Conservation (phyloP, 2,888 invertebrate species). For the Papilio elwesi region DNA sequence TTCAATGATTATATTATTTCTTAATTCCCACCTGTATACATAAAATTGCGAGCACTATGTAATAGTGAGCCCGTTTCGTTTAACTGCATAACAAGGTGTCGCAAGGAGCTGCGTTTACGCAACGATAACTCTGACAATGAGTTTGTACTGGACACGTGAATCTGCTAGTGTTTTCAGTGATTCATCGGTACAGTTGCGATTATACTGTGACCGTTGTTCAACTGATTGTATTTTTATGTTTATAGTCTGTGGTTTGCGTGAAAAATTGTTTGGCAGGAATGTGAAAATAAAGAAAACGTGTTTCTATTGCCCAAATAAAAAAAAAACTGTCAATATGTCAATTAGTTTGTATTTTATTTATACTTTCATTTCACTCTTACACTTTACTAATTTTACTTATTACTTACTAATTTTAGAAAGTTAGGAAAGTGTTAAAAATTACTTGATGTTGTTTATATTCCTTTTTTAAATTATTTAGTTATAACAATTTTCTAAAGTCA, state of each 20-base stretch:
- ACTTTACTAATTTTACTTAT: too few relatives aligned
- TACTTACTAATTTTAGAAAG: background rate
- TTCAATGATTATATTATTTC: background rate
- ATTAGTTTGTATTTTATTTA: background rate
- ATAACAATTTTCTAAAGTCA: background rate
- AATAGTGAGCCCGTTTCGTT: constrained; percentile 2
- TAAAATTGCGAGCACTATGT: constrained; percentile 9
- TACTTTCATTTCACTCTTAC: background rate
- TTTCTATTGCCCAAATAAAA: too few relatives aligned
- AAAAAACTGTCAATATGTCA: too few relatives aligned
- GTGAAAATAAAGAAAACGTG: too few relatives aligned
- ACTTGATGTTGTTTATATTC: too few relatives aligned
- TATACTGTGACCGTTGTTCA: constrained; percentile 4
- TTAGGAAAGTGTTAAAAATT: background rate
- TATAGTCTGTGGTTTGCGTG: background rate
- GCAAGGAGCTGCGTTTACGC: constrained; percentile 27
- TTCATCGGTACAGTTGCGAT: background rate
- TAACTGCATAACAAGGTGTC: constrained; percentile 21
- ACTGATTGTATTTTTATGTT: background rate
- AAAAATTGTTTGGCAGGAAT: background rate
- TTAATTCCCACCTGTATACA: constrained; percentile 9
- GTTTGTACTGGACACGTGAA: background rate
- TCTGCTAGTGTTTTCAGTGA: constrained; percentile 6
- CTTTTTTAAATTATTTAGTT: background rate
- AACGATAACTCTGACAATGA: constrained; percentile 21